phyloP scores from a whole-genome alignment of 2,797 vertebrate species.

The Chelonia mydas region DNA sequence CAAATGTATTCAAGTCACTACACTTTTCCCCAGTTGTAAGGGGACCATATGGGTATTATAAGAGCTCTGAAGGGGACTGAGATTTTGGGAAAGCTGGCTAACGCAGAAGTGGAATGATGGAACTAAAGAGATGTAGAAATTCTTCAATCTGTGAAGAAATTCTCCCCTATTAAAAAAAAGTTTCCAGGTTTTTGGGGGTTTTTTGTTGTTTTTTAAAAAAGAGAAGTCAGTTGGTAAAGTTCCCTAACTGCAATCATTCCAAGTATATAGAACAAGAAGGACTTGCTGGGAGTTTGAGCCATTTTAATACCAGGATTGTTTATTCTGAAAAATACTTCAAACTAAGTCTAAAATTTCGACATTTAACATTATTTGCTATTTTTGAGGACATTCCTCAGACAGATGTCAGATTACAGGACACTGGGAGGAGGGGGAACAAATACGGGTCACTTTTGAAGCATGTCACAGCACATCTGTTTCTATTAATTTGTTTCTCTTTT shows the following conservation, averaged over 20 bases:
- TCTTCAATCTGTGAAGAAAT: background rate
- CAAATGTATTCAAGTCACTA: background rate
- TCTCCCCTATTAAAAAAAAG: background rate
- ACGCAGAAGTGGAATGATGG: background rate
- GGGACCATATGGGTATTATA: background rate
- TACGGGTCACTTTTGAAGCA: background rate
- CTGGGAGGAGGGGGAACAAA: background rate
- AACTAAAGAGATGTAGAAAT: background rate
- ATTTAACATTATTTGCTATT: background rate
- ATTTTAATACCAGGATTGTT: background rate
- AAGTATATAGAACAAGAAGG: background rate
- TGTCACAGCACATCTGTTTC: background rate
- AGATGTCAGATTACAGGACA: background rate
- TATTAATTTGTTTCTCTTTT: background rate
- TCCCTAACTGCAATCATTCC: background rate
- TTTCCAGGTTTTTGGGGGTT: no score
- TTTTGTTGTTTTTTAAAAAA: background rate
- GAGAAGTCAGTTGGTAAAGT: rapidly evolving
- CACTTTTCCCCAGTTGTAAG: background rate
- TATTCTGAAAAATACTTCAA: background rate
- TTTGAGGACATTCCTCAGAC: background rate
- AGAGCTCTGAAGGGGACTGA: background rate
- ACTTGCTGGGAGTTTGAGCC: background rate
- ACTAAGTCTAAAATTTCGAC: background rate
- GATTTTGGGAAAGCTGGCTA: background rate